Evolutionary conservation across 2,888 invertebrate genomes (phyloP), one percentile per base, ranked within the genome.

Genomic region (Blastobasis adustella): DNA sequence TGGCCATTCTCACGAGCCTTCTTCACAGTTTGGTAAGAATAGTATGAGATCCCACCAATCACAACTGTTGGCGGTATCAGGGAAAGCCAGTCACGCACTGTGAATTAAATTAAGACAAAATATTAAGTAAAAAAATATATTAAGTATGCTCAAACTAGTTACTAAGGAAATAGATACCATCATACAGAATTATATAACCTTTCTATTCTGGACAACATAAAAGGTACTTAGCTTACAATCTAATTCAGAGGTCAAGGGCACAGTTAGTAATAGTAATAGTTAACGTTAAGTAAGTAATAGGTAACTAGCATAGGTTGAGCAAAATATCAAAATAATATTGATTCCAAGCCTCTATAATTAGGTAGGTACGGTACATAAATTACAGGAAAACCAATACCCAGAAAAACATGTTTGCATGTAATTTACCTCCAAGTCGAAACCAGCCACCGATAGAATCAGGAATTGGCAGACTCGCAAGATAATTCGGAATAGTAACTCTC

Each of bases 391-490:
- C 36, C 45, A 36, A 5, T 45, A 45, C 4, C 36, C 23, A 40
- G 37, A 42, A 42, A 36, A 48, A 44, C 45, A 45, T n/a, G 39
- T 45, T 49, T 46, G n/a, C n/a, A n/a, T n/a, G 53, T 43, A 36
- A 47, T 73, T 76, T 68, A 96, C 97, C 90, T 83, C 96, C 93
- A 60, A 97, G 90, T 67, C 91, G 92, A 80, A 96, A 96, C 94
- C 96, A 95, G 73, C 97, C 97, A 58, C 94, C 93, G 61, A 96
- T 80, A 9, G 93, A 90, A 72, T 95, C 93, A 6, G 97, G 97
- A 76, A 97, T 92, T 23, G 97, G 97, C 59, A 97, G 88, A 73
- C 90, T 91, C 51, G 94, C 90, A 66, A 97, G 90, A 88, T 97
- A 97, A 81, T 95, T 93, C 5, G 97, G 96, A 62, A 97, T 80